These are phyloP conservation scores for Acleris sparsana DNA, from an alignment of 2,888 invertebrate genomes.

Conservation along the genomic window DNA sequence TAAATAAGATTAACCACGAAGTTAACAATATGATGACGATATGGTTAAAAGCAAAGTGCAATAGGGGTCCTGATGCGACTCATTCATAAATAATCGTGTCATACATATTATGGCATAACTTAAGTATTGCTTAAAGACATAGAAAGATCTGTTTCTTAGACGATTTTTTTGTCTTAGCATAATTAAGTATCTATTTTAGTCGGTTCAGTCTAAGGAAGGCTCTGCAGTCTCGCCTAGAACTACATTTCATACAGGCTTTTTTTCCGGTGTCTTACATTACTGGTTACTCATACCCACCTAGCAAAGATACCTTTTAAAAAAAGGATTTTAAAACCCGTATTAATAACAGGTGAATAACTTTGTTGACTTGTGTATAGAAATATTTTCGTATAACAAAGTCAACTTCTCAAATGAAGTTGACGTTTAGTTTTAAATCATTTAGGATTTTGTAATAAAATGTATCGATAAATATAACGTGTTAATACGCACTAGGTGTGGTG, in stretches of 20 bases:
- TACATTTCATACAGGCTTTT: not conserved
- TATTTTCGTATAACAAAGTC: slow-evolving; percentile 57
- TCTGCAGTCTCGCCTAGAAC: too few species aligned
- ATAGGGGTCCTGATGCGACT: too few species aligned
- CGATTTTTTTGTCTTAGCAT: too few species aligned
- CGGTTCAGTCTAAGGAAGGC: too few species aligned
- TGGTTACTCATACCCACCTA: slow-evolving; percentile 31
- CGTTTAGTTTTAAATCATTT: slow-evolving; percentile 50
- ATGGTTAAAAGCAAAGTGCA: too few species aligned
- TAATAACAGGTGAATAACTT: slow-evolving; percentile 16
- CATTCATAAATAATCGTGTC: too few species aligned
- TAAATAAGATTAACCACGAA: too few species aligned
- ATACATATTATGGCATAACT: too few species aligned
- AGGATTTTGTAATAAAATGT: slow-evolving; percentile 57
- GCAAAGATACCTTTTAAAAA: slow-evolving; percentile 15
- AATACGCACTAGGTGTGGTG: slow-evolving; percentile 68
- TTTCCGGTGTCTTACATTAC: slow-evolving; percentile 3
- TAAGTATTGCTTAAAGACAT: too few species aligned
- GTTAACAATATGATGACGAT: too few species aligned
- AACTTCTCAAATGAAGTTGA: slow-evolving; percentile 52
- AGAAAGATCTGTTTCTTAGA: too few species aligned
- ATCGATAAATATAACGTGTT: slow-evolving; percentile 74
- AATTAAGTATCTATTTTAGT: too few species aligned
- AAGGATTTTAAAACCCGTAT: slow-evolving; percentile 19
- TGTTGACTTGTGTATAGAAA: slow-evolving; percentile 59